These are phyloP conservation scores for Pseudorhombus dupliciocellatus DNA, from an alignment of 2,113 vertebrate species.

Conservation along the genomic window DNA sequence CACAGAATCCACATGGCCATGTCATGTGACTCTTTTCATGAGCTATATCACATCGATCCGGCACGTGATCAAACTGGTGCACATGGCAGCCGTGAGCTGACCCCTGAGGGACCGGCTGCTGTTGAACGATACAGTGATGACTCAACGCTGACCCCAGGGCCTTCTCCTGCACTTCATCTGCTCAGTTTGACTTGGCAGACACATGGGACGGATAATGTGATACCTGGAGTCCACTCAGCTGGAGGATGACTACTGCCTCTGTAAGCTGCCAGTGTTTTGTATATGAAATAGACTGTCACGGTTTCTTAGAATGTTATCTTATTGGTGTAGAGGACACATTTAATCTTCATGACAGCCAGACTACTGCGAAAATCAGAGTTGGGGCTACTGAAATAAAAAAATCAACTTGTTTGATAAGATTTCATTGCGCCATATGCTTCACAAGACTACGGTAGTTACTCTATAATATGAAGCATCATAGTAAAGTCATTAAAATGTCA, in stretches of 20 bases:
- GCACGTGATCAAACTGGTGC: conserved; percentile 21
- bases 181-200: conserved; percentile 26
- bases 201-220: conserved; percentile 25
- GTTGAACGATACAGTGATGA: conserved; percentile 8
- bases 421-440: too few relatives aligned
- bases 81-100: conserved; percentile 30
- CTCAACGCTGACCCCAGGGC: conserved; percentile 33
- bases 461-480: too few relatives aligned
- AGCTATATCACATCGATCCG: conserved; percentile 3
- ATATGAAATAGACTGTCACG: background rate
- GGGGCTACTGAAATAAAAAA: too few relatives aligned
- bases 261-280: too few relatives aligned
- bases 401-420: too few relatives aligned
- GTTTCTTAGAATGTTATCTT: background rate
- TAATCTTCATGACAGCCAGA: background rate
- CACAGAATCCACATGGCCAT: background rate
- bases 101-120: conserved; percentile 41
- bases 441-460: too few relatives aligned
- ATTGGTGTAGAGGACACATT: background rate
- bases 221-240: conserved; percentile 19
- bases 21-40: background rate
- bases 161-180: conserved; percentile 25
- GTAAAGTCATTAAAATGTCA: too few relatives aligned
- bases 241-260: conserved; percentile 6
- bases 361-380: background rate